These are phyloP conservation scores for Hylaeus anthracinus DNA, from an alignment of 1,140 invertebrate species.

Conservation along the genomic window DNA sequence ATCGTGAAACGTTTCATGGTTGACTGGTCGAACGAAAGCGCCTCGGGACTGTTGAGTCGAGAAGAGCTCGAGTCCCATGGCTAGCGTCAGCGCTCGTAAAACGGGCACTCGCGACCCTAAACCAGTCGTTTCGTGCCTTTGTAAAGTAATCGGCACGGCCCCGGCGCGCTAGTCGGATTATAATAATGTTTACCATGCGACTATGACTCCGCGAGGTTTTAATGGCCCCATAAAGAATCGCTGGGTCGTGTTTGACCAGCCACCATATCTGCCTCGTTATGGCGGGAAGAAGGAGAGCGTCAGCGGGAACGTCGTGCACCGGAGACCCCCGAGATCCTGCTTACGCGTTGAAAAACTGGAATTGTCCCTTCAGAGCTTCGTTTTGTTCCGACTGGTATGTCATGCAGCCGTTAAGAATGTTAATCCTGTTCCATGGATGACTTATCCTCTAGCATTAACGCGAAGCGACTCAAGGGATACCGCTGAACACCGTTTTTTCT, in stretches of 20 bases:
- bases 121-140: constrained; percentile 50
- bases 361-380: not conserved
- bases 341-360: constrained; percentile 17
- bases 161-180: constrained; percentile 61
- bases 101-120: constrained; percentile 62
- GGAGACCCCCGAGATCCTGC: constrained; percentile 21
- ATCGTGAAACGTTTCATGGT: not conserved
- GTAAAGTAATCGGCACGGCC: constrained; percentile 61
- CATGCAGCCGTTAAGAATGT: not conserved
- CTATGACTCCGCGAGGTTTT: constrained; percentile 61
- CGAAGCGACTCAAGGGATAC: not conserved
- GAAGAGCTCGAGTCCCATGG: constrained; percentile 5
- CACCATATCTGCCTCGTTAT: constrained; percentile 46
- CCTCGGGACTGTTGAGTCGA: not conserved
- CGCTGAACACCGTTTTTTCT: too few relatives aligned
- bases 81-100: constrained; percentile 74
- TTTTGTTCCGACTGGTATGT: not conserved
- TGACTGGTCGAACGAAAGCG: not conserved
- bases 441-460: too few relatives aligned
- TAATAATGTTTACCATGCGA: constrained; percentile 70
- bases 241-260: constrained; percentile 61
- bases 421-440: not conserved
- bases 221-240: constrained; percentile 73
- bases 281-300: constrained; percentile 34
- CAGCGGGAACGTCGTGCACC: not conserved